phyloP scores from a whole-genome alignment of 2,888 invertebrate genomes.

The Dolichopus griseipennis region DNA sequence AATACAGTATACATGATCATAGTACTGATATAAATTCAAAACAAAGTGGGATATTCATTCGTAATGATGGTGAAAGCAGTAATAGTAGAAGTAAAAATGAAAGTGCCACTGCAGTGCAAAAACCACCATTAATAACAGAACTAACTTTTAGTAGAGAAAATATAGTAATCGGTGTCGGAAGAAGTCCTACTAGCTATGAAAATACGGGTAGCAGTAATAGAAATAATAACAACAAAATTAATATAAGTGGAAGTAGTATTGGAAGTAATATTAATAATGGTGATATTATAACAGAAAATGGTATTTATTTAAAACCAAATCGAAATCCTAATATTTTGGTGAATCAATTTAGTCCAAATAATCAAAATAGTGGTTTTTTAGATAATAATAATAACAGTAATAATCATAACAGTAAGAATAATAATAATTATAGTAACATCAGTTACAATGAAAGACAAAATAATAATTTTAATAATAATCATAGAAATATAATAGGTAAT shows the following conservation, averaged over 20 bases:
- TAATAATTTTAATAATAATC: conserved; percentile 9
- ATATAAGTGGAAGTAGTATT: neutral
- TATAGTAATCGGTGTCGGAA: neutral
- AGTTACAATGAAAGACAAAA: conserved; percentile 14
- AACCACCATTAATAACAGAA: conserved; percentile 15
- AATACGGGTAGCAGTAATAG: neutral
- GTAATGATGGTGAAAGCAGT: conserved; percentile 24
- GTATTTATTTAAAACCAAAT: conserved; percentile 14
- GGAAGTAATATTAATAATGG: neutral
- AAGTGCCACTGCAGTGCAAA: neutral
- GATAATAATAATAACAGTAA: conserved; percentile 12
- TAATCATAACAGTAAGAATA: neutral
- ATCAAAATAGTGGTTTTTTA: conserved; percentile 20
- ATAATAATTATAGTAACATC: neutral
- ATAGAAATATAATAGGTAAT: conserved; percentile 22
- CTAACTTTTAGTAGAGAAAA: conserved; percentile 16
- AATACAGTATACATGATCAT: conserved; percentile 47
- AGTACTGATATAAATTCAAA: conserved; percentile 29
- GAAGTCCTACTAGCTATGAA: neutral
- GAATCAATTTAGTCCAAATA: conserved; percentile 38
- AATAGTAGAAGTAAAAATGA: neutral
- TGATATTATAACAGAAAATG: conserved; percentile 8
- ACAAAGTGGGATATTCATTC: conserved; percentile 11
- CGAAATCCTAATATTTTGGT: conserved; percentile 42
- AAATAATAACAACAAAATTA: neutral